Conservation (phyloP, 2,113 vertebrate genomes). For the Cyanoderma ruficeps region DNA sequence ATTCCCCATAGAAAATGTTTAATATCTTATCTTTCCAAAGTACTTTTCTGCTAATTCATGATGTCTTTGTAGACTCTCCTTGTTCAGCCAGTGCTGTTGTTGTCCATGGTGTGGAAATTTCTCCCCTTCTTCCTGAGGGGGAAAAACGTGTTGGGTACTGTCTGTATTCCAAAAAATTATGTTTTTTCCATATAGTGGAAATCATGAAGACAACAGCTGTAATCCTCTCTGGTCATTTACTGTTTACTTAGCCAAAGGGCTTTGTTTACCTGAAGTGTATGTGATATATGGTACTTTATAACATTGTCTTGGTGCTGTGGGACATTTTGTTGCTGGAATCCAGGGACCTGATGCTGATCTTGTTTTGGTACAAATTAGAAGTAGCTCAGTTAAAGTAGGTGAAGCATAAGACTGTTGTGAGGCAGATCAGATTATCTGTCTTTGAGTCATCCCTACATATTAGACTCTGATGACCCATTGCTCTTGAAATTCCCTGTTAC, state of each 20-base stretch:
- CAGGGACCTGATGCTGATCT: background rate
- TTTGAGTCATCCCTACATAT: background rate
- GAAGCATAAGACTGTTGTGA: background rate
- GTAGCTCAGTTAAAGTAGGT: background rate
- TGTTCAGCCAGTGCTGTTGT: constrained; percentile 10
- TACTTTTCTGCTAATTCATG: constrained; percentile 69
- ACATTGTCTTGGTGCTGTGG: background rate
- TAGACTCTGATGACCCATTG: background rate
- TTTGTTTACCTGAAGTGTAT: background rate
- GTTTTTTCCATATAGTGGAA: background rate
- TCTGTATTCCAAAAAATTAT: background rate
- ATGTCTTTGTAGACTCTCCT: constrained; percentile 54
- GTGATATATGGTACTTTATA: background rate
- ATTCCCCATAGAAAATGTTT: constrained; percentile 76
- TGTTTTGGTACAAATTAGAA: background rate
- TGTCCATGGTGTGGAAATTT: background rate
- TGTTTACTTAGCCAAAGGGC: background rate
- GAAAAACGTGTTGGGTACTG: rapidly evolving
- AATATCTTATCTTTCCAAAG: constrained; percentile 77
- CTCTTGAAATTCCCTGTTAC: background rate
- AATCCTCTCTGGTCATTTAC: background rate
- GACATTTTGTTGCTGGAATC: background rate
- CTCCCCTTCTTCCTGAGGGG: background rate
- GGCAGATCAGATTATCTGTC: background rate
- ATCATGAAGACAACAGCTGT: background rate